Evolutionary conservation across 2,113 vertebrate species (phyloP), one percentile per base, ranked within the genome.

Genomic region (Cygnus atratus): DNA sequence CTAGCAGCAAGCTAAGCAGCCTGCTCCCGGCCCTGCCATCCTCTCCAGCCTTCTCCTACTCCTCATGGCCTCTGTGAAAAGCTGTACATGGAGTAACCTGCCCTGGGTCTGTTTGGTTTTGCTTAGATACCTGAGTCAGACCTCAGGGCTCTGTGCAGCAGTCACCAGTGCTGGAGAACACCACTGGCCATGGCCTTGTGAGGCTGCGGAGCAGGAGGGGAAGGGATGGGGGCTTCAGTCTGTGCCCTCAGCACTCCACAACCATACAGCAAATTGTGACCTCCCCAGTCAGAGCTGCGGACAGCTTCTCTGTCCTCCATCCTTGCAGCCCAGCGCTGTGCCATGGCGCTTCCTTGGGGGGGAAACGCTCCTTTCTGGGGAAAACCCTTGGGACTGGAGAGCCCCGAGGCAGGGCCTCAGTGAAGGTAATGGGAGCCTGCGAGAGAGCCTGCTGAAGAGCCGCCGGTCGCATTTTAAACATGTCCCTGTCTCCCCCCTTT

Each of bases 391-490:
- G 13, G 8, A 21, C 43, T 31, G 28, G 65, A n/a, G 50, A 92
- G 16, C 54, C 54, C 26, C 41, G 48, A 71, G 19, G 58, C 41
- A 67, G 22, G 12, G 4, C 50, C 44, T 57, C 0, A 0, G 9
- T 39, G 41, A 20, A 61, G 46, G 59, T 0, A 3, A 6, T 13
- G 79, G 71, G 86, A 68, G 25, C 58, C 71, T n/a, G 24, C 24
- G 63, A 17, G 46, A 35, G 59, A 71, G 14, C 70, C 52, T 12
- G 43, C 44, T 1, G 24, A 19, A 52, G 50, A 61, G 75, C 54
- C 3, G 0, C 55, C 0, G 2, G 28, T 19, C 13, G n/a, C 54
- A 0, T 70, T 67, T 20, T 29, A 80, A 91, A 12, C 0, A 0
- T 8, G 25, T 78, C 58, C 73, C 25, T 10, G 20, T 78, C 71